Percentiles rank a stretch among this genome's conserved stretches.
phyloP scores from a whole-genome alignment of 2,888 invertebrate species.

The Adelphocoris suturalis region DNA sequence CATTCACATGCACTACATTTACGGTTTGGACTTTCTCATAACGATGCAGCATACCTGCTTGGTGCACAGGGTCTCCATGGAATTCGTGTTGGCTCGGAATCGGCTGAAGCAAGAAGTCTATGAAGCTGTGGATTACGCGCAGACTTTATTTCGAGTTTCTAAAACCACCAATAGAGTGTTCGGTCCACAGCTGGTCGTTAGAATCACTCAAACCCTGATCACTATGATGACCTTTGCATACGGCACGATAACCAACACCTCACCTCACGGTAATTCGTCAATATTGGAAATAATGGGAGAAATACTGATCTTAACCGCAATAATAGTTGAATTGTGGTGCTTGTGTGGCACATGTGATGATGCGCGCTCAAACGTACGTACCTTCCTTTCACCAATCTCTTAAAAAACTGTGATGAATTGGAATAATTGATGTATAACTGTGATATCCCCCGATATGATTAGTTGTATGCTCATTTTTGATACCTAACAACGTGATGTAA shows the following conservation, averaged over 20 bases:
- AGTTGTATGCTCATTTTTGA: no score
- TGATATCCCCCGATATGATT: no score
- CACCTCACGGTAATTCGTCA: constrained; percentile 1
- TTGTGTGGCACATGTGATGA: constrained; percentile 20
- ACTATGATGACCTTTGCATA: constrained; percentile 48
- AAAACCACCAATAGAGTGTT: background rate
- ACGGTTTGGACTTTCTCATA: constrained; percentile 50
- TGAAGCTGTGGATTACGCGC: constrained; percentile 1
- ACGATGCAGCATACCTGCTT: constrained; percentile 57
- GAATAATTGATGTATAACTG: no score
- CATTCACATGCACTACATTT: constrained; percentile 48
- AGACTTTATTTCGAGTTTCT: background rate
- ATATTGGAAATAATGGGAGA: background rate
- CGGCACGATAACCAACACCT: constrained; percentile 47
- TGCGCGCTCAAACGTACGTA: background rate
- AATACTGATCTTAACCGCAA: constrained; percentile 25
- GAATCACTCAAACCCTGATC: constrained; percentile 38
- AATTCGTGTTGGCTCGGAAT: background rate
- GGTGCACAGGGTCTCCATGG: constrained; percentile 17
- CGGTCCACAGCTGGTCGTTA: constrained; percentile 50
- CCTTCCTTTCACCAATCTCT: background rate
- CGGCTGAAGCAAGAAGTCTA: background rate
- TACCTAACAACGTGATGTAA: no score
- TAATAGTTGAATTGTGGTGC: constrained; percentile 40
- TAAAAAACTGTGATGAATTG: no score